A percentile compares a stretch with the other conserved stretches of the same genome.
These are phyloP conservation scores for Tinamus guttatus DNA, from an alignment of 2,113 vertebrate species.

Conservation along the genomic window DNA sequence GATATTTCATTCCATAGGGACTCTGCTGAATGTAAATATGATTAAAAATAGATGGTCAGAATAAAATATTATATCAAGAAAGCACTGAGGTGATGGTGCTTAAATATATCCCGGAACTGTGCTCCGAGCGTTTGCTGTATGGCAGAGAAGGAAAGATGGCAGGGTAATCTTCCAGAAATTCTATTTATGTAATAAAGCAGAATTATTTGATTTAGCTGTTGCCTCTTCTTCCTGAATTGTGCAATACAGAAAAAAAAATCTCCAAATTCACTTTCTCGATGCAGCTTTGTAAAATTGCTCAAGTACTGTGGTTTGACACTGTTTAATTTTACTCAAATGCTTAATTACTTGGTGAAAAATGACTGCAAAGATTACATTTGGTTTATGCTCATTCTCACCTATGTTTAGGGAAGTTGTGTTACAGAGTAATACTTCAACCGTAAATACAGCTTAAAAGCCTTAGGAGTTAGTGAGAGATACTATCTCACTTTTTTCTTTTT, in stretches of 20 bases:
- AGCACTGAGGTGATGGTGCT: background rate
- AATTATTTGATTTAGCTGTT: constrained; percentile 66
- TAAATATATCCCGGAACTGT: background rate
- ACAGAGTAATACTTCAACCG: constrained; percentile 22
- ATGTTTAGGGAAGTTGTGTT: constrained; percentile 58
- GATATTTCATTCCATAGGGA: background rate
- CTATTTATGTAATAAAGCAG: constrained; percentile 42
- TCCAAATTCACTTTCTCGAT: background rate
- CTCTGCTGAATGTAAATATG: background rate
- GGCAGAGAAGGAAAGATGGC: constrained; percentile 38
- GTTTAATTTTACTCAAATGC: constrained; percentile 42
- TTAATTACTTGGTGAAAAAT: constrained; percentile 49
- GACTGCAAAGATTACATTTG: background rate
- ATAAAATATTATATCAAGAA: background rate
- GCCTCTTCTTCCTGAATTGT: constrained; percentile 30
- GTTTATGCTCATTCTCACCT: constrained; percentile 9
- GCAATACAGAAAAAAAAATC: constrained; percentile 21
- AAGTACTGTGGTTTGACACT: constrained; percentile 36
- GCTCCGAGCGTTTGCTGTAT: background rate
- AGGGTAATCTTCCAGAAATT: constrained; percentile 38
- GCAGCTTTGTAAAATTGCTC: constrained; percentile 15
- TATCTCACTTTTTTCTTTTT: background rate
- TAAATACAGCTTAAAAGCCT: constrained; percentile 14
- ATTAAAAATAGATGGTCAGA: background rate
- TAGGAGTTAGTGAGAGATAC: background rate